Percentiles rank a stretch among this genome's conserved stretches.
Conservation (phyloP, 2,113 vertebrate genomes). For the Cyrtonyx montezumae region DNA sequence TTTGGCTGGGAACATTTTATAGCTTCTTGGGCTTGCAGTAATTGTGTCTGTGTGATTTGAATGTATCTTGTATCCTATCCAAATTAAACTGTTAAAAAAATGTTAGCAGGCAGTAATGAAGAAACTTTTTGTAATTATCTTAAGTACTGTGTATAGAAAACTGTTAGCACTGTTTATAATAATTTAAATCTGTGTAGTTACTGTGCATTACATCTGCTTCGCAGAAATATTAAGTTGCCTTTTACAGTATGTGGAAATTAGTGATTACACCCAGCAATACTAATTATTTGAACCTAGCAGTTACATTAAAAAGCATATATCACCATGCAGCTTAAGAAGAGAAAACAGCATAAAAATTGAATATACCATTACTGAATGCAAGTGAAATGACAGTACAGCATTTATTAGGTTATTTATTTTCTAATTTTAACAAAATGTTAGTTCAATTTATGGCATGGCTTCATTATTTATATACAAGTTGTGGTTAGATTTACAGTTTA, state of each 20-base stretch:
- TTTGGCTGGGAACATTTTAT: slow-evolving; percentile 79
- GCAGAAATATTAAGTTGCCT: slow-evolving; percentile 77
- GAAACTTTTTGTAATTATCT: slow-evolving; percentile 83
- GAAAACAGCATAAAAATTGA: slow-evolving; percentile 56
- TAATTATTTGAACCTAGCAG: slow-evolving; percentile 75
- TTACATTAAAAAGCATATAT: slow-evolving; percentile 63
- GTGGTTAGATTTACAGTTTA: slow-evolving; percentile 44
- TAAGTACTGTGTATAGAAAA: slow-evolving; percentile 81
- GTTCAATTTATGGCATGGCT: slow-evolving; percentile 17
- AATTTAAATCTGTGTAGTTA: slow-evolving; percentile 77
- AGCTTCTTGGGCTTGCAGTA: slow-evolving; percentile 73
- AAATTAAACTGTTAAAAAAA: slow-evolving; percentile 83
- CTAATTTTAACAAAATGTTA: slow-evolving; percentile 52
- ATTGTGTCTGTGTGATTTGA: slow-evolving; percentile 80
- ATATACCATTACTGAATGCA: slow-evolving; percentile 55
- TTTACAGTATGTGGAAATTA: slow-evolving; percentile 73
- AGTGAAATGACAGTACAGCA: slow-evolving; percentile 31
- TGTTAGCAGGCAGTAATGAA: slow-evolving; percentile 77
- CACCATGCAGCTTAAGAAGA: slow-evolving; percentile 37
- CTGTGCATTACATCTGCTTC: slow-evolving; percentile 74
- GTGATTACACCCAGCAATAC: slow-evolving; percentile 67
- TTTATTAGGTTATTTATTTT: slow-evolving; percentile 59
- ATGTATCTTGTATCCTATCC: slow-evolving; percentile 80
- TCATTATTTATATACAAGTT: slow-evolving; percentile 19
- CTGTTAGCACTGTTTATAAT: slow-evolving; percentile 78